A percentile compares a stretch with the other conserved stretches of the same genome.
Conservation (phyloP, 2,113 vertebrate species). For the Silurus glanis region DNA sequence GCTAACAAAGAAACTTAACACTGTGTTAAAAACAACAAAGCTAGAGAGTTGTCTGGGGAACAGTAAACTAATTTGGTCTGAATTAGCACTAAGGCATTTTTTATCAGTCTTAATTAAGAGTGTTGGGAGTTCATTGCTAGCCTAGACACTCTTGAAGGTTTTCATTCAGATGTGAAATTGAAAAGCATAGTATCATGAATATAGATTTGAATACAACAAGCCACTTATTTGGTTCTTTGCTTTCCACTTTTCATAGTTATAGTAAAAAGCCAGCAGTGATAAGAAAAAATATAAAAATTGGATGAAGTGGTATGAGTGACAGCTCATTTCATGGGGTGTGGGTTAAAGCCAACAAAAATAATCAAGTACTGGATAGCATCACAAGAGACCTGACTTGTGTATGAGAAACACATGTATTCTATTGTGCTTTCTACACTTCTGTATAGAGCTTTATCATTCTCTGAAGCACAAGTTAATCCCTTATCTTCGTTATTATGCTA, state of each 20-base stretch:
- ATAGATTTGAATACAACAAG: neutral
- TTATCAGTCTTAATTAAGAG: constrained; percentile 19
- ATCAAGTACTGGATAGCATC: neutral
- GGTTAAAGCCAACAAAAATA: neutral
- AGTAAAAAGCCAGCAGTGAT: neutral
- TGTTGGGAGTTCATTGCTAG: neutral
- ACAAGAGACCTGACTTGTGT: neutral
- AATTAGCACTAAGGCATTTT: constrained; percentile 20
- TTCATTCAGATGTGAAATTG: neutral
- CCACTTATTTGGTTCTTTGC: neutral
- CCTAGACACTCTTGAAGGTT: neutral
- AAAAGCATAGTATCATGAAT: neutral
- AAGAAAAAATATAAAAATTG: neutral
- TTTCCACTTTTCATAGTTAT: neutral
- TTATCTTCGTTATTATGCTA: neutral
- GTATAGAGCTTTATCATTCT: neutral
- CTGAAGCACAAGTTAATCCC: neutral
- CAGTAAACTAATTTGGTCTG: constrained; percentile 24
- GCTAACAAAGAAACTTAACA: constrained; percentile 42
- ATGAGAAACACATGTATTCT: neutral
- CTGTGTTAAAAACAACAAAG: constrained; percentile 43
- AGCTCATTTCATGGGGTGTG: neutral
- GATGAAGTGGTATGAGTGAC: neutral
- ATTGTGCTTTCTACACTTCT: neutral
- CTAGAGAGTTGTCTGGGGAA: constrained; percentile 37